phyloP scores from a whole-genome alignment of 2,113 vertebrate species.

The Otis tarda region DNA sequence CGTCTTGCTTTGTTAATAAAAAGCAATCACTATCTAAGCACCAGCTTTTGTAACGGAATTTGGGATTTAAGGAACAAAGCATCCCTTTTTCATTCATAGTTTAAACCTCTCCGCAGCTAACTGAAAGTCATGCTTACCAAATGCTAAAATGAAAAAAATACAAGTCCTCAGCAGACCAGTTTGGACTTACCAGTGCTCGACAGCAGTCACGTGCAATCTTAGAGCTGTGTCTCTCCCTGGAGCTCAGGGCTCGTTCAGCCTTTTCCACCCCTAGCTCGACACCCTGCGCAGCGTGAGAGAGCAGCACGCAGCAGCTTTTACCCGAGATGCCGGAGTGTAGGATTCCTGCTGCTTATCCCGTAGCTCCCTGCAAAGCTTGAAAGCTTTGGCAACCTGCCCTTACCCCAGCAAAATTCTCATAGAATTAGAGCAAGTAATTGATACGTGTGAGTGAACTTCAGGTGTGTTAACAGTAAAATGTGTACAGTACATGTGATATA shows the following conservation, averaged over 20 bases:
- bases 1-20: not conserved
- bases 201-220: not conserved
- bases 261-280: not conserved
- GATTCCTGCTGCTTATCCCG: conserved; percentile 14
- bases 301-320: not conserved
- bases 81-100: not conserved
- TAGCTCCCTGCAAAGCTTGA: conserved; percentile 43
- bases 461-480: conserved; percentile 48
- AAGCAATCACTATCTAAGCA: not conserved
- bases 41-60: conserved; percentile 1
- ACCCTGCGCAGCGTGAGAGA: not conserved
- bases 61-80: not conserved
- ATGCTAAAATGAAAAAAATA: not conserved
- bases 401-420: conserved; percentile 30
- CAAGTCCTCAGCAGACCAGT: not conserved
- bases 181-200: not conserved
- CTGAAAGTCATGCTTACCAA: not conserved
- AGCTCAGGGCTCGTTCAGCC: not conserved
- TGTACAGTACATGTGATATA: conserved; percentile 44
- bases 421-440: conserved; percentile 56
- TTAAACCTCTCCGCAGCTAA: not conserved
- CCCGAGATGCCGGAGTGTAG: fast-evolving
- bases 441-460: conserved; percentile 52
- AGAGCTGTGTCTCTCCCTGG: not conserved
- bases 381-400: conserved; percentile 26